Evolutionary conservation across 2,113 vertebrate species (phyloP), one percentile per base, ranked within the genome.

Genomic region (Bettongia penicillata): DNA sequence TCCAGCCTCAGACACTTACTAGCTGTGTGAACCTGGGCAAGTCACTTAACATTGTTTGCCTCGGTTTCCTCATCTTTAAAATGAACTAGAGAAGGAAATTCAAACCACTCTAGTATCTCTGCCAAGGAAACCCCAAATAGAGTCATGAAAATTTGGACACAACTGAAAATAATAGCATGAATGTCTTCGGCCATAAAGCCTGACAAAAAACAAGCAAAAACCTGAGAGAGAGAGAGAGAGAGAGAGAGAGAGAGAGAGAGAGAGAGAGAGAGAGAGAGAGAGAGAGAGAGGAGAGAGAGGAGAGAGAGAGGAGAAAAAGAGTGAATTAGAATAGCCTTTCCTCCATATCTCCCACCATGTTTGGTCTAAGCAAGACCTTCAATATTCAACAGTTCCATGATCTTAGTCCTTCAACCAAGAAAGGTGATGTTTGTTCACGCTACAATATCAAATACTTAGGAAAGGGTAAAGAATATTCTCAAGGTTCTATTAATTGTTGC

Each of bases 341-440:
- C 47, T 94, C 55, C 53, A 68, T 90, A 91, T 95, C 93, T 94
- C 25, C 2, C 10, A 31, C 92, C 53, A 43, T 95, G 16, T 26
- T 94, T 57, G 25, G 91, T 61, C 92, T 93, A 55, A 92, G 47
- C 61, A 90, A 91, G 26, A 3, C 84, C 24, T 96, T 24, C n/a
- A 48, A 49, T 11, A 92, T 91, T 96, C 51, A 53, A 37, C 77
- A 93, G 91, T 51, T 84, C 53, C 50, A 89, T 49, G 6, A 14
- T 0, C 90, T 93, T 94, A 91, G 5, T 10, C 52, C 51, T 24
- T 61, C 61, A 16, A 31, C 23, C 91, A 16, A 51, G 89, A 93
- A 91, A 91, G 7, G 25, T 89, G 68, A 3, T 11, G 28, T 48
- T 2, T 47, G 26, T 24, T 52, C 51, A 24, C 1, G 55, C 57